These are phyloP conservation scores for Nasalis larvatus DNA, from an alignment of 2,113 vertebrate species.

Conservation along the genomic window DNA sequence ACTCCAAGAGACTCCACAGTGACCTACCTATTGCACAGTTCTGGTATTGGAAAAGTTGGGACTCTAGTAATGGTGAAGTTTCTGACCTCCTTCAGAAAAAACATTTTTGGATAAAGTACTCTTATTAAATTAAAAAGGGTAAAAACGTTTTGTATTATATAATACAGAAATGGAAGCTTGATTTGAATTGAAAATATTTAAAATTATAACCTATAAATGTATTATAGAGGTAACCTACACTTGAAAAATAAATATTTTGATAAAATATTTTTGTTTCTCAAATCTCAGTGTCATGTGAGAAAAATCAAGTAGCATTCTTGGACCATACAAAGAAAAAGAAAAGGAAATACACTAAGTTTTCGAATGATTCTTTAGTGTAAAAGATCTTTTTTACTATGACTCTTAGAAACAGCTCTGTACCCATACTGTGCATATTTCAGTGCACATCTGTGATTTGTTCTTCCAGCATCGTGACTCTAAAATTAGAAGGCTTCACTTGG, in stretches of 20 bases:
- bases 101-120: background rate
- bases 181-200: conserved; percentile 24
- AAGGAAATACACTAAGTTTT: conserved; percentile 45
- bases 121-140: background rate
- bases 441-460: conserved; percentile 66
- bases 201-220: background rate
- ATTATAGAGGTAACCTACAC: background rate
- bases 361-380: conserved; percentile 38
- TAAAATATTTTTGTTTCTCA: conserved; percentile 40
- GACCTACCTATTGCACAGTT: background rate
- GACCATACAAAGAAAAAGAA: conserved; percentile 20
- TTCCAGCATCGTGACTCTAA: conserved; percentile 53
- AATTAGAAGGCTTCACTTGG: conserved; percentile 69
- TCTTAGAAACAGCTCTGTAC: conserved; percentile 18
- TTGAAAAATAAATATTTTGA: conserved; percentile 29
- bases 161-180: conserved; percentile 15
- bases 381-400: conserved; percentile 36
- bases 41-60: background rate
- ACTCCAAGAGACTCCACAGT: background rate
- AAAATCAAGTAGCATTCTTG: conserved; percentile 31
- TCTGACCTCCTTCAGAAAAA: background rate
- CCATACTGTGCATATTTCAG: conserved; percentile 37
- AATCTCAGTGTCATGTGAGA: background rate
- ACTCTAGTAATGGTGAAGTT: background rate
- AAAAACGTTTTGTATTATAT: background rate